Evolutionary conservation across 2,113 vertebrate species (phyloP).

Genomic region (Sclerurus mexicanus): DNA sequence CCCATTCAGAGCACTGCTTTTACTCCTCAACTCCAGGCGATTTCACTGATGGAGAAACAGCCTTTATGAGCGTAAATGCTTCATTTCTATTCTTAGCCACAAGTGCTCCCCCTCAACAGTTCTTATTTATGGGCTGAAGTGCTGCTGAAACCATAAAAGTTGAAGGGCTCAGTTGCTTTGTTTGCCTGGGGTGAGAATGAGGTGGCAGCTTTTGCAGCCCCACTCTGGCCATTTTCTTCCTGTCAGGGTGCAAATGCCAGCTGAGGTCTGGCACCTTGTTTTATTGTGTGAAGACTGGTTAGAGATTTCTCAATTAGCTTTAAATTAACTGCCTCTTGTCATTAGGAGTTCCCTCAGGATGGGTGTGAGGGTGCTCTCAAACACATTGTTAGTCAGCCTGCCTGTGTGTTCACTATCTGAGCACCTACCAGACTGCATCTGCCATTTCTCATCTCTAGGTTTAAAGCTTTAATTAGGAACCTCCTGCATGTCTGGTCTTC

Average conservation of each 20-base stretch:
- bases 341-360: constrained; percentile 70
- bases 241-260: constrained; percentile 56
- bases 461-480: constrained; percentile 80
- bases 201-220: constrained; percentile 60
- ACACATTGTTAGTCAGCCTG: constrained; percentile 36
- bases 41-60: neutral
- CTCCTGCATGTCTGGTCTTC: constrained; percentile 64
- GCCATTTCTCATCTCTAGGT: constrained; percentile 66
- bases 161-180: neutral
- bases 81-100: neutral
- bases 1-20: too few relatives aligned
- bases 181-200: constrained; percentile 37
- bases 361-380: constrained; percentile 36
- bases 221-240: constrained; percentile 32
- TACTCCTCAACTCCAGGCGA: neutral
- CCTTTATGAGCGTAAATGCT: neutral
- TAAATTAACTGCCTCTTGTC: constrained; percentile 78
- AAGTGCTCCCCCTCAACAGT: neutral
- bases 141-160: neutral
- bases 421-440: constrained; percentile 58
- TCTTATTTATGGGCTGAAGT: constrained; percentile 34
- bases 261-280: constrained; percentile 72
- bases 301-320: constrained; percentile 77
- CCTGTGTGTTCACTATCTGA: constrained; percentile 12
- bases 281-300: constrained; percentile 70